Evolutionary conservation across 2,797 vertebrate genomes (phyloP).

Genomic region (Melanogrammus aeglefinus): DNA sequence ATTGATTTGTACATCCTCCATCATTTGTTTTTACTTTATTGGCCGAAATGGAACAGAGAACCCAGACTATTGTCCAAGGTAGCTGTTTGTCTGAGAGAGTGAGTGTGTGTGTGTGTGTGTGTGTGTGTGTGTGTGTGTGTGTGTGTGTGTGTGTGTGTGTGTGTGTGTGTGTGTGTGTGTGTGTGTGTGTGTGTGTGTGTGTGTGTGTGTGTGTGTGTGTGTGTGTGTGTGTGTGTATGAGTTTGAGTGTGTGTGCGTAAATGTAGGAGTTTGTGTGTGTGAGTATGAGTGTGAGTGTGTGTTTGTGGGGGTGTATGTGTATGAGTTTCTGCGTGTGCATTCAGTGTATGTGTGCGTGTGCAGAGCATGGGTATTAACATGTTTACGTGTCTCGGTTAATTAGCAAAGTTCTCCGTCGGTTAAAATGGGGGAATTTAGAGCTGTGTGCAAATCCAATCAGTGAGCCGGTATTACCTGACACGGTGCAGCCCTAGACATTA

Average conservation of each 20-base stretch:
- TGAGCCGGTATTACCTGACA: too few species aligned
- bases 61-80: background rate
- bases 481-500: too few species aligned
- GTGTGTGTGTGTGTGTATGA: background rate
- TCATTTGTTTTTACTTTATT: background rate
- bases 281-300: background rate
- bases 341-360: background rate
- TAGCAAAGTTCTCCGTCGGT: background rate
- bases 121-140: background rate
- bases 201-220: slow-evolving; percentile 9
- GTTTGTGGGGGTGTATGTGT: background rate
- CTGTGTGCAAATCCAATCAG: background rate
- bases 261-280: slow-evolving; percentile 1
- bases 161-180: background rate
- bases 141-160: background rate
- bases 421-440: background rate
- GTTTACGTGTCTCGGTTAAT: background rate
- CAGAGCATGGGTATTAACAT: too few species aligned
- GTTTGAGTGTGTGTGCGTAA: background rate
- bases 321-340: too few species aligned
- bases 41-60: background rate
- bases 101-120: slow-evolving; percentile 7
- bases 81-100: background rate
- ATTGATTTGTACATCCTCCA: background rate
- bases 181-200: background rate